Conservation (phyloP, 2,797 vertebrate genomes). For the Balearica regulorum region DNA sequence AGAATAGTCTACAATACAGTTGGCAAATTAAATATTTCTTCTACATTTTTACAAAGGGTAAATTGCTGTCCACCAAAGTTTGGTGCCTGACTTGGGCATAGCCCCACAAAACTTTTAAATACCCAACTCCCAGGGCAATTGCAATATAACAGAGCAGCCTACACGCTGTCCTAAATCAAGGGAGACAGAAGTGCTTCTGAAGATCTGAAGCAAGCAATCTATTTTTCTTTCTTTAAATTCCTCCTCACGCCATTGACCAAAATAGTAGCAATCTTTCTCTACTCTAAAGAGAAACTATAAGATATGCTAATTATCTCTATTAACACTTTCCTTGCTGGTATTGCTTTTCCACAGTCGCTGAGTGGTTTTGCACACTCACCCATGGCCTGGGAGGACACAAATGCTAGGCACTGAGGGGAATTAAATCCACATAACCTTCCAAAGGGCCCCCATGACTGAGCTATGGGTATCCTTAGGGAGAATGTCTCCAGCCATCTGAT, state of each 20-base stretch:
- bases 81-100: neutral
- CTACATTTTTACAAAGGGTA: neutral
- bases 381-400: neutral
- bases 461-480: neutral
- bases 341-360: neutral
- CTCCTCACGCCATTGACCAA: neutral
- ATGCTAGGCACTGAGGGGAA: neutral
- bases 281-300: neutral
- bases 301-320: neutral
- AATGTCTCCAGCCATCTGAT: neutral
- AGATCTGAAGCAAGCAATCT: neutral
- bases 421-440: neutral
- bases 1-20: neutral
- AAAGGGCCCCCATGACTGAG: neutral
- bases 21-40: neutral
- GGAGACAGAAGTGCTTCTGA: neutral
- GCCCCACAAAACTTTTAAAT: neutral
- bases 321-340: neutral
- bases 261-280: neutral
- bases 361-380: neutral
- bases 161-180: neutral
- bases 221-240: neutral
- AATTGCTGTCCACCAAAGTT: neutral
- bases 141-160: neutral
- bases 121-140: neutral